phyloP scores from a whole-genome alignment of 2,797 vertebrate genomes.

The Darevskia nairensis region DNA sequence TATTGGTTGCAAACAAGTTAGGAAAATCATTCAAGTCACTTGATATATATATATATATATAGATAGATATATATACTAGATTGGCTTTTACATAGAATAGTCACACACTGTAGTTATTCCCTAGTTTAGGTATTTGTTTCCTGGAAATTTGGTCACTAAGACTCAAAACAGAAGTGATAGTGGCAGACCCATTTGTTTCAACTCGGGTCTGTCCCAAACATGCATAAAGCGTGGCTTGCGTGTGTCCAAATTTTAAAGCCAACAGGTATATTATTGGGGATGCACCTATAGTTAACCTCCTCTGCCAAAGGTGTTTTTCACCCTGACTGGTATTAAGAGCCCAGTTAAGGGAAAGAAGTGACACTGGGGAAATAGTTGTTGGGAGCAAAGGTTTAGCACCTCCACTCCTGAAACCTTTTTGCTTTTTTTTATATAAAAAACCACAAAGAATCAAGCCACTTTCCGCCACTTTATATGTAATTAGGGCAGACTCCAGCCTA shows the following conservation, averaged over 20 bases:
- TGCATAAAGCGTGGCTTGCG: background rate
- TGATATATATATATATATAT: slow-evolving; percentile 70
- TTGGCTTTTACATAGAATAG: slow-evolving; percentile 92
- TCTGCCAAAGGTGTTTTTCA: background rate
- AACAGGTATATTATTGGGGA: background rate
- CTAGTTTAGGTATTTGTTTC: slow-evolving; percentile 74
- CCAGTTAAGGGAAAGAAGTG: background rate
- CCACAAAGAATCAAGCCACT: background rate
- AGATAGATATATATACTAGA: slow-evolving; percentile 80
- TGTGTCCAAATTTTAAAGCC: background rate
- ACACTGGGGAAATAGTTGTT: background rate
- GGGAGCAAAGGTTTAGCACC: background rate
- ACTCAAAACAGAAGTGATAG: slow-evolving; percentile 33
- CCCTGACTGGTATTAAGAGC: background rate
- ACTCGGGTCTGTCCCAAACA: background rate
- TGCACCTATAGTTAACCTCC: background rate
- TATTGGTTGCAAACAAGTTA: slow-evolving; percentile 96
- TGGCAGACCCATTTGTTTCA: slow-evolving; percentile 1
- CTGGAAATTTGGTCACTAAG: slow-evolving; percentile 66
- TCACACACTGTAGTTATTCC: slow-evolving; percentile 81
- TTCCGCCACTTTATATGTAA: background rate
- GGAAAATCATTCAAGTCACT: slow-evolving; percentile 98
- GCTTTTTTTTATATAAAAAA: background rate
- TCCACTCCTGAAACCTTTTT: background rate
- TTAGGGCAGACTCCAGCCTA: background rate